Evolutionary conservation across 2,113 vertebrate species (phyloP).

Genomic region (Oryzias curvinotus): DNA sequence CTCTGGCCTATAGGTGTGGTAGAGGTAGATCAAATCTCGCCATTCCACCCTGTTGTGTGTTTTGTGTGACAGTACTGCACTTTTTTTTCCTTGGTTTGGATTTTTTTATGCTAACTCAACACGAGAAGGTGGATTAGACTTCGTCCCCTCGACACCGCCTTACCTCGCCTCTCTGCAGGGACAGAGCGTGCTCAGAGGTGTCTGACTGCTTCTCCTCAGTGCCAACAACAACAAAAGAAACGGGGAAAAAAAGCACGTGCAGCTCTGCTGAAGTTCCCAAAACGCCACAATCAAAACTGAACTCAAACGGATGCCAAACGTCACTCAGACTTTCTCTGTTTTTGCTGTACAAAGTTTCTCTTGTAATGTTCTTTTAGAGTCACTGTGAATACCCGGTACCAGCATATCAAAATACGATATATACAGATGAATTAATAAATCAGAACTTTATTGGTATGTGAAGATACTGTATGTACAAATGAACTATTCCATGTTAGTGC

Average conservation of each 20-base stretch:
- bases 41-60: constrained; percentile 51
- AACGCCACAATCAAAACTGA: constrained; percentile 25
- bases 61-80: constrained; percentile 61
- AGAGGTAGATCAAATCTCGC: constrained; percentile 40
- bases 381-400: constrained; percentile 84
- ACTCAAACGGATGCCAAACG: constrained; percentile 60
- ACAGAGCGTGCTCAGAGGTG: constrained; percentile 37
- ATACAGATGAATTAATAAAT: constrained; percentile 76
- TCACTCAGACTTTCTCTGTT: constrained; percentile 51
- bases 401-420: constrained; percentile 79
- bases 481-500: constrained; percentile 67
- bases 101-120: constrained; percentile 10
- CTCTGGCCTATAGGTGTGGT: constrained; percentile 49
- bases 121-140: constrained; percentile 46
- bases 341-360: constrained; percentile 70
- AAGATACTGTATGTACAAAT: constrained; percentile 72
- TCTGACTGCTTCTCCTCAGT: constrained; percentile 57
- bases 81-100: constrained; percentile 22
- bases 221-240: constrained; percentile 44
- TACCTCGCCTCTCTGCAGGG: constrained; percentile 62
- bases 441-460: constrained; percentile 69
- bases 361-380: constrained; percentile 77
- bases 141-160: constrained; percentile 40
- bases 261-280: constrained; percentile 46
- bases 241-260: constrained; percentile 41